These are phyloP conservation scores for Tubiluchus corallicola DNA, from an alignment of 2,888 invertebrate species.

Conservation along the genomic window DNA sequence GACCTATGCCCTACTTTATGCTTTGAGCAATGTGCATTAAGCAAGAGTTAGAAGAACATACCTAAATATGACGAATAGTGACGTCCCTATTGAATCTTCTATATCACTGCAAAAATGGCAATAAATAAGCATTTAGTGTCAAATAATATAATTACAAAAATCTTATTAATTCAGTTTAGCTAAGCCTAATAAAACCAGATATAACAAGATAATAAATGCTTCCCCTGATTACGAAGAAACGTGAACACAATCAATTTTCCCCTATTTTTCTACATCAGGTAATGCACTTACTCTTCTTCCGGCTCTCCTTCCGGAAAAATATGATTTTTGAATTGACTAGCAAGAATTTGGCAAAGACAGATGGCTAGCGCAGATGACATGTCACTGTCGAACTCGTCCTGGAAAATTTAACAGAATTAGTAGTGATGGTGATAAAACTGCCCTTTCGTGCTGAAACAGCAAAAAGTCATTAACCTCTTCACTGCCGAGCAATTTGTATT, in stretches of 20 bases:
- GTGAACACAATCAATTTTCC: neutral
- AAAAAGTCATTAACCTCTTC: too few species aligned
- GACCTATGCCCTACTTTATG: too few species aligned
- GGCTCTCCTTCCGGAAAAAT: constrained; percentile 34
- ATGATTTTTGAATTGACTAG: constrained; percentile 33
- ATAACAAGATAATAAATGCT: constrained; percentile 11
- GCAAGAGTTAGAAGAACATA: constrained; percentile 16
- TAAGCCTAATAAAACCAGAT: constrained; percentile 4
- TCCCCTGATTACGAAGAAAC: too few species aligned
- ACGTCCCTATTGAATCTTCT: constrained; percentile 56
- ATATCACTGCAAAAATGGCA: constrained; percentile 32
- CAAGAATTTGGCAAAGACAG: constrained; percentile 38
- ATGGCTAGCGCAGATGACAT: constrained; percentile 38
- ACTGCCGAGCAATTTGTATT: too few species aligned
- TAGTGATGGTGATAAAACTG: too few species aligned
- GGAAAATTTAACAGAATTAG: constrained; percentile 8
- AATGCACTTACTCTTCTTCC: constrained; percentile 30
- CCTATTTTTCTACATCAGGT: neutral
- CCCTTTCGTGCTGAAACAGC: too few species aligned
- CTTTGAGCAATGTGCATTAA: too few species aligned
- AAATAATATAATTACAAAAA: neutral
- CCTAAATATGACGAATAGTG: constrained; percentile 64
- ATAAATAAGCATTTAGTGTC: neutral
- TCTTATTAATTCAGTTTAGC: neutral
- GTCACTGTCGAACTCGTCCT: constrained; percentile 38